Conservation (phyloP, 2,888 invertebrate species). For the Leucoma salicis region DNA sequence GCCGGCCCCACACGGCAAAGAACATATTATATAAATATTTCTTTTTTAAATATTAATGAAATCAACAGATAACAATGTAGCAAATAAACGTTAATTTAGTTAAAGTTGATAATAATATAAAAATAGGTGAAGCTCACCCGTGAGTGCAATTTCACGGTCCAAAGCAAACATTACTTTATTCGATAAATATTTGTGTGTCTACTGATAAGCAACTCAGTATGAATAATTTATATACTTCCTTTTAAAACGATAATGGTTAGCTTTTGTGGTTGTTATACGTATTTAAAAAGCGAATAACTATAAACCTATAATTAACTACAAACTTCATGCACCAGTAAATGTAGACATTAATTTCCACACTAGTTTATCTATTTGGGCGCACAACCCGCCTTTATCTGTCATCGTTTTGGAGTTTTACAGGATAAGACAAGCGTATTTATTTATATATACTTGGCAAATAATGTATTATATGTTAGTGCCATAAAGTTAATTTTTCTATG, state of each 20-base stretch:
- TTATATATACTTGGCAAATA: conserved; percentile 37
- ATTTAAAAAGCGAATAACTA: conserved; percentile 75
- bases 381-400: conserved; percentile 81
- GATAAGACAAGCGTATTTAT: conserved; percentile 56
- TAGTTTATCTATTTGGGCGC: conserved; percentile 82
- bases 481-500: conserved; percentile 54
- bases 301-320: conserved; percentile 80
- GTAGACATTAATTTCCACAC: conserved; percentile 83
- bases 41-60: too few relatives aligned
- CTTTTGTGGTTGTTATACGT: conserved; percentile 74
- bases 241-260: conserved; percentile 73
- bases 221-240: conserved; percentile 76
- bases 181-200: conserved; percentile 67
- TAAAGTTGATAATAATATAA: conserved; percentile 27
- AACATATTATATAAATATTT: too few relatives aligned
- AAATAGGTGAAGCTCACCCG: conserved; percentile 35
- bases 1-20: too few relatives aligned
- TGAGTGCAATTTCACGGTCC: conserved; percentile 62
- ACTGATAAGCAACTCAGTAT: conserved; percentile 62
- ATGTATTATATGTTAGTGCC: conserved; percentile 40
- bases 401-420: conserved; percentile 63
- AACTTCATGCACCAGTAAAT: conserved; percentile 83
- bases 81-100: conserved; percentile 26
- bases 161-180: conserved; percentile 56
- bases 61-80: too few relatives aligned